Evolutionary conservation across 2,113 vertebrate genomes (phyloP).

Genomic region (Chloropsis hardwickii): DNA sequence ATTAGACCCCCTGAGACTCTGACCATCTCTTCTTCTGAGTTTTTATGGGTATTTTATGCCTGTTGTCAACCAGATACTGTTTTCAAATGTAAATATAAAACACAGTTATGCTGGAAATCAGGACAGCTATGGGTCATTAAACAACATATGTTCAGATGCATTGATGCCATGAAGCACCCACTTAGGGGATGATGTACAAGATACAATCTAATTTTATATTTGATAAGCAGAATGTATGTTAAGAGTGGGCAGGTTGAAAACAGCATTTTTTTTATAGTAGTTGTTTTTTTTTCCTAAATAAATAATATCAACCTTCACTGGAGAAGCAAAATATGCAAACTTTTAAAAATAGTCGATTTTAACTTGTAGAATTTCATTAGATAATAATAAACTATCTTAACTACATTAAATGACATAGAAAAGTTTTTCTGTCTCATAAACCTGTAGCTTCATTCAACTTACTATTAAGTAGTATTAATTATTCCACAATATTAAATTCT

Average conservation of each 20-base stretch:
- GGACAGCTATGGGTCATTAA: slow-evolving; percentile 3
- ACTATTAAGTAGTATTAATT: not conserved
- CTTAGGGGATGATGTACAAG: not conserved
- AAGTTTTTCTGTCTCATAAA: not conserved
- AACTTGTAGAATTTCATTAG: not conserved
- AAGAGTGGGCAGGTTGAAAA: slow-evolving; percentile 12
- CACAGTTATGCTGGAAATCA: not conserved
- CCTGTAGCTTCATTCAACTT: not conserved
- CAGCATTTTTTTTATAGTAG: not conserved
- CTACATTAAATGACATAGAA: not conserved
- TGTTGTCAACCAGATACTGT: not conserved
- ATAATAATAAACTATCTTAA: not conserved
- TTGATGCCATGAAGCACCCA: slow-evolving; percentile 7
- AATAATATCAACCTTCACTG: not conserved
- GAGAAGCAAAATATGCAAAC: not conserved
- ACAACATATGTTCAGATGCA: slow-evolving; percentile 38
- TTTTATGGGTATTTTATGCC: not conserved
- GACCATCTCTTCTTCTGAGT: not conserved
- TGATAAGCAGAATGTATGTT: slow-evolving; percentile 9
- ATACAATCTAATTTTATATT: slow-evolving; percentile 22
- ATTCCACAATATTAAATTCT: not conserved
- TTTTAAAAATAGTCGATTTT: not conserved
- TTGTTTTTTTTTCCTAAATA: not conserved
- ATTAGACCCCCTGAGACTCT: not conserved
- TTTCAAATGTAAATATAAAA: slow-evolving; percentile 17